Conservation (phyloP, 1,140 invertebrate genomes). For the Diuraphis noxia region DNA sequence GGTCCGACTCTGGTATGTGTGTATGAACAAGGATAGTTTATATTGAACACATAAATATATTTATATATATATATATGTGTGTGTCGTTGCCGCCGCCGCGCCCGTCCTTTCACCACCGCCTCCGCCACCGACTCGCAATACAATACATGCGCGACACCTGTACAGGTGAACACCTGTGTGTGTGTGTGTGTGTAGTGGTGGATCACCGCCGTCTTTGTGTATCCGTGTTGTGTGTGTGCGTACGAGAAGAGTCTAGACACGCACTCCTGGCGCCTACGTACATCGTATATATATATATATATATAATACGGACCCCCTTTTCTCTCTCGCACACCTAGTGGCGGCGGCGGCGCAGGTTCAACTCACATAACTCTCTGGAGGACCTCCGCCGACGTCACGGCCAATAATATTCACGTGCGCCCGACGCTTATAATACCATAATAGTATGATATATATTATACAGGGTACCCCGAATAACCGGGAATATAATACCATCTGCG, state of each 20-base stretch:
- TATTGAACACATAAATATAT: background rate
- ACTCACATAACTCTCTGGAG: constrained; percentile 1
- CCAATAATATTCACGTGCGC: constrained; percentile 39
- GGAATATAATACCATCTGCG: background rate
- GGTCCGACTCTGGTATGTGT: background rate
- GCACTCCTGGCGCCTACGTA: constrained; percentile 40
- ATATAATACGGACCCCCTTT: background rate
- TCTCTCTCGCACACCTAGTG: constrained; percentile 16
- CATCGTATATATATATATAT: too few relatives aligned
- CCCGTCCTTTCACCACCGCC: background rate
- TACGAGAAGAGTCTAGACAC: constrained; percentile 46
- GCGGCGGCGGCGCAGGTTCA: background rate
- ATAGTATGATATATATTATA: background rate
- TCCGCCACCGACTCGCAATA: background rate
- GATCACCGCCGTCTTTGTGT: background rate
- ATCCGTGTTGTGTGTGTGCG: background rate
- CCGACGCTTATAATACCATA: background rate
- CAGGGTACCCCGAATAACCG: background rate
- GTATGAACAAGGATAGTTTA: constrained; percentile 20
- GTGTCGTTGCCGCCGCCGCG: constrained; percentile 10
- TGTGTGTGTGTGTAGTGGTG: background rate
- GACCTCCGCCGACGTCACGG: constrained; percentile 5
- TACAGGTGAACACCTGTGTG: constrained; percentile 27
- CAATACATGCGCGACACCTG: constrained; percentile 45
- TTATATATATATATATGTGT: background rate